phyloP scores from a whole-genome alignment of 2,888 invertebrate species.

The Mylabris sibirica region DNA sequence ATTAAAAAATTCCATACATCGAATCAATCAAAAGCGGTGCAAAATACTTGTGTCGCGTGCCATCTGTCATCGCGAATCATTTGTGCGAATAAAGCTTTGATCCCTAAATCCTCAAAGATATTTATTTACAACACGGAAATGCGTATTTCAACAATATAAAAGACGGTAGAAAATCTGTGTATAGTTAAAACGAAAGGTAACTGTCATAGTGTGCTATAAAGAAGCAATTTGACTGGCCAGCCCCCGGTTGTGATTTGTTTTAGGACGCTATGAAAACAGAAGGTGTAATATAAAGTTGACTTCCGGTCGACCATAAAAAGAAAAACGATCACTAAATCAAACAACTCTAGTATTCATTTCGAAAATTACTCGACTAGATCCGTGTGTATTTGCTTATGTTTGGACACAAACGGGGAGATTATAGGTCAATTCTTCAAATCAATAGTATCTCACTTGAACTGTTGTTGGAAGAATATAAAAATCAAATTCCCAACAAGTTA shows the following conservation, averaged over 20 bases:
- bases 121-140: not conserved
- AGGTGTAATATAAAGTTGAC: slow-evolving; percentile 43
- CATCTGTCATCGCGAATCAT: slow-evolving; percentile 36
- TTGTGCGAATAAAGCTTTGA: slow-evolving; percentile 27
- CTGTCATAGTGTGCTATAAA: slow-evolving; percentile 41
- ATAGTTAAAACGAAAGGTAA: slow-evolving; percentile 23
- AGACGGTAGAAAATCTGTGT: not conserved
- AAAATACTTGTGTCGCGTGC: slow-evolving; percentile 40
- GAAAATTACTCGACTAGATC: slow-evolving; percentile 19
- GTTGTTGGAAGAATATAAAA: slow-evolving; percentile 29
- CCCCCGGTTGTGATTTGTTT: slow-evolving; percentile 51
- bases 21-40: slow-evolving; percentile 33
- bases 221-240: slow-evolving; percentile 38
- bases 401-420: slow-evolving; percentile 26
- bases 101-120: slow-evolving; percentile 14
- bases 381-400: not conserved
- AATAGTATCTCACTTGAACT: slow-evolving; percentile 17
- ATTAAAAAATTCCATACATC: slow-evolving; percentile 32
- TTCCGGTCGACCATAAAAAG: slow-evolving; percentile 38
- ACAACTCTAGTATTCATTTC: slow-evolving; percentile 21
- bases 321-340: slow-evolving; percentile 40
- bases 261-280: slow-evolving; percentile 50
- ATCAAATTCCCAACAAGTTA: slow-evolving; percentile 16
- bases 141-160: not conserved
- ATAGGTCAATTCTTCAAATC: slow-evolving; percentile 25